Evolutionary conservation across 2,888 invertebrate species (phyloP).

Genomic region (Paralinhomoeus sp.): DNA sequence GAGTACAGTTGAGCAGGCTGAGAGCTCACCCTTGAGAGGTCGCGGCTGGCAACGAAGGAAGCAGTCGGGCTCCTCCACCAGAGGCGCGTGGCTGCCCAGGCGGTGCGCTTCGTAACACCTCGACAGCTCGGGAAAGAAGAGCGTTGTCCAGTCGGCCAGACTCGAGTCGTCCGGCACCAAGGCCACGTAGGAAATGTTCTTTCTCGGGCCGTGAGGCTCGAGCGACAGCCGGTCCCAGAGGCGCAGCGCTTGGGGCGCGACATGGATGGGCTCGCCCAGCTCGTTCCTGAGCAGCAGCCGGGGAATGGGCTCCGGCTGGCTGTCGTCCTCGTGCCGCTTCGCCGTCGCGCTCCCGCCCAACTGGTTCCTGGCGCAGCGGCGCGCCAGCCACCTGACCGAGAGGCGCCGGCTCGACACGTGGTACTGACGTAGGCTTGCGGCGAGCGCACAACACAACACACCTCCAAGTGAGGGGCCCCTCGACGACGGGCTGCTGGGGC

Average conservation of each 20-base stretch:
- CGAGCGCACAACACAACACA: too few relatives aligned
- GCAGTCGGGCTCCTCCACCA: too few relatives aligned
- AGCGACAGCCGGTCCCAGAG: constrained; percentile 62
- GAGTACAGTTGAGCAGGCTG: too few relatives aligned
- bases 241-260: constrained; percentile 26
- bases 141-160: constrained; percentile 49
- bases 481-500: constrained; percentile 34
- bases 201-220: constrained; percentile 79
- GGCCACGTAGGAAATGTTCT: constrained; percentile 82
- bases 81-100: constrained; percentile 50
- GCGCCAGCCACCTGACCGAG: constrained; percentile 3
- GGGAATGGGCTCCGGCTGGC: constrained; percentile 32
- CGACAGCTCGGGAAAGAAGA: constrained; percentile 41
- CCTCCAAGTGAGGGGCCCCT: constrained; percentile 90
- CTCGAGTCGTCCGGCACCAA: constrained; percentile 75
- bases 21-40: too few relatives aligned
- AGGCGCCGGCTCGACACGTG: too few relatives aligned
- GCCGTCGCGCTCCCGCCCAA: constrained; percentile 4
- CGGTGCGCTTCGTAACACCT: constrained; percentile 59
- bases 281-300: constrained; percentile 27
- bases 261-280: constrained; percentile 23
- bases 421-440: too few relatives aligned
- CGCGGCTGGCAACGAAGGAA: too few relatives aligned
- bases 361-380: not conserved
- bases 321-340: constrained; percentile 8